Percentiles rank a stretch among this genome's conserved stretches.
These are phyloP conservation scores for Melipona quadrifasciata DNA, from an alignment of 1,140 invertebrate species.

Conservation along the genomic window DNA sequence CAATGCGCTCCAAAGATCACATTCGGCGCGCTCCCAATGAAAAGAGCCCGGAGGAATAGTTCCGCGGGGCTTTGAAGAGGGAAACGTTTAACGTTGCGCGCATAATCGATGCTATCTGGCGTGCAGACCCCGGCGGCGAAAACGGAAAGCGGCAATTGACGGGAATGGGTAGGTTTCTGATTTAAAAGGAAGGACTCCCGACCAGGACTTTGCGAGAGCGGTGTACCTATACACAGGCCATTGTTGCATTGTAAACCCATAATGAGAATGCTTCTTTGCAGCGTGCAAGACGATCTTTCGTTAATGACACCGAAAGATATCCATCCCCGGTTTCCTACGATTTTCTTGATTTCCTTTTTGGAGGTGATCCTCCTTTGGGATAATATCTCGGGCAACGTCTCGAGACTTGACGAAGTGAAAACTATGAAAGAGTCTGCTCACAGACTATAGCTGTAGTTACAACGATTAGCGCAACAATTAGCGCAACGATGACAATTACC, in stretches of 20 bases:
- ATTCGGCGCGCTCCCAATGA: background rate
- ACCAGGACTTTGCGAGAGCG: background rate
- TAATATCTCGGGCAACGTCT: too few relatives aligned
- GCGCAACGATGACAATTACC: too few relatives aligned
- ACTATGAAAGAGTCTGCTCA: too few relatives aligned
- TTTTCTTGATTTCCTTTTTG: too few relatives aligned
- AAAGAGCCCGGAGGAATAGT: background rate
- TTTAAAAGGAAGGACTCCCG: background rate
- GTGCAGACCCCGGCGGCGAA: background rate
- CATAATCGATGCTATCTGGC: constrained; percentile 44
- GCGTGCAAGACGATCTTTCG: background rate
- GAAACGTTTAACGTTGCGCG: constrained; percentile 20
- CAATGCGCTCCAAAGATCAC: constrained; percentile 1
- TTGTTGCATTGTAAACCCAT: background rate
- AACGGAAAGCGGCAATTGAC: constrained; percentile 34
- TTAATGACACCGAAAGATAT: background rate
- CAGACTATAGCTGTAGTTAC: too few relatives aligned
- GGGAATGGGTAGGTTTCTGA: background rate
- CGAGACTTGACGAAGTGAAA: too few relatives aligned
- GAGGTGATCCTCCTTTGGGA: too few relatives aligned
- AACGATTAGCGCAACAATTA: too few relatives aligned
- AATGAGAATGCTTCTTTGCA: background rate
- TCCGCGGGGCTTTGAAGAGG: background rate
- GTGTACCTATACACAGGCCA: background rate
- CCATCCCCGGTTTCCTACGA: too few relatives aligned